These are phyloP conservation scores for Eciton burchellii DNA, from an alignment of 1,140 invertebrate genomes.

Conservation along the genomic window DNA sequence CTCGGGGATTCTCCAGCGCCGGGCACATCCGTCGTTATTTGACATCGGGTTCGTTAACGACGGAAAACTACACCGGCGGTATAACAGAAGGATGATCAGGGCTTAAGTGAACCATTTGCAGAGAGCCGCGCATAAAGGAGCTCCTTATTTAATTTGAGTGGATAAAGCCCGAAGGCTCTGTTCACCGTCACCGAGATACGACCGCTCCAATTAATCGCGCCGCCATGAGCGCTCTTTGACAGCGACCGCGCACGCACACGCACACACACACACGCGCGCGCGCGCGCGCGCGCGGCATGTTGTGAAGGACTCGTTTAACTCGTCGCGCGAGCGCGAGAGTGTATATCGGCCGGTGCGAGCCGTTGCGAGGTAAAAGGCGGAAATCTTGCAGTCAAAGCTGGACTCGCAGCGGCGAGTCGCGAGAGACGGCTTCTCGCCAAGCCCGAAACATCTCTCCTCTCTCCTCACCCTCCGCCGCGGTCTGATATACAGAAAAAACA, in stretches of 20 bases:
- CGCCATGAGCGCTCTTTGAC: conserved; percentile 31
- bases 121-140: conserved; percentile 37
- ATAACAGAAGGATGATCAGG: conserved; percentile 46
- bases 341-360: not conserved
- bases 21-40: conserved; percentile 15
- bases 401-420: conserved; percentile 11
- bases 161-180: conserved; percentile 21
- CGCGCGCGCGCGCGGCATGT: not conserved
- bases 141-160: conserved; percentile 60
- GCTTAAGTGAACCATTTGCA: conserved; percentile 53
- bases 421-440: not conserved
- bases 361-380: conserved; percentile 10
- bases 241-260: not conserved
- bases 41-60: conserved; percentile 45
- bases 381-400: conserved; percentile 13
- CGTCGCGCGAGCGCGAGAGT: not conserved
- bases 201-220: conserved; percentile 48
- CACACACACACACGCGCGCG: not conserved
- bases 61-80: conserved; percentile 26
- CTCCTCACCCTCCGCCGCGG: too few species aligned
- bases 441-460: not conserved
- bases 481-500: too few species aligned
- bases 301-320: conserved; percentile 22
- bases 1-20: not conserved
- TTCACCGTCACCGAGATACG: conserved; percentile 32